These are phyloP conservation scores for Ephialtes manifestator DNA, from an alignment of 2,888 invertebrate genomes.

Conservation along the genomic window DNA sequence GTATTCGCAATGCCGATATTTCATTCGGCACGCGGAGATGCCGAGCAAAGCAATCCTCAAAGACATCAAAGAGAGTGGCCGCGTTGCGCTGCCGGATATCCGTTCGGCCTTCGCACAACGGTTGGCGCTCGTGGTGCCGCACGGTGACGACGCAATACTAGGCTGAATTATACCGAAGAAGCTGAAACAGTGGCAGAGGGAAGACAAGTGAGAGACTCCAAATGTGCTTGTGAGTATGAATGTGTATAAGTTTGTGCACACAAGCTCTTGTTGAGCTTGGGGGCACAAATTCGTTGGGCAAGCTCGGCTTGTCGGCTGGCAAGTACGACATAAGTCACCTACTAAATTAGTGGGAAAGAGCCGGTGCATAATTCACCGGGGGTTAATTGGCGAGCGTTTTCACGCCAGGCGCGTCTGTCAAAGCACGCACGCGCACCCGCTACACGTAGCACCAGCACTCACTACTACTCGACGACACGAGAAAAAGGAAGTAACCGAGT, in stretches of 20 bases:
- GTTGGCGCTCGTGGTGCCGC: constrained; percentile 43
- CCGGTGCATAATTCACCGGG: constrained; percentile 84
- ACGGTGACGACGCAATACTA: constrained; percentile 66
- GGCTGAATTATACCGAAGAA: constrained; percentile 63
- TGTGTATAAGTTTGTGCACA: background rate
- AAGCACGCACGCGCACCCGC: constrained; percentile 74
- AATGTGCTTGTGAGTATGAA: background rate
- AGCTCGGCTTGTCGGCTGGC: constrained; percentile 78
- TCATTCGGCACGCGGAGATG: constrained; percentile 80
- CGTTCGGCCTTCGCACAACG: constrained; percentile 68
- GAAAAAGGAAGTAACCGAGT: constrained; percentile 56
- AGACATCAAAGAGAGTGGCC: constrained; percentile 67
- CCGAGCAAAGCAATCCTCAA: constrained; percentile 67
- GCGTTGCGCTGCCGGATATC: constrained; percentile 69
- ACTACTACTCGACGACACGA: constrained; percentile 64
- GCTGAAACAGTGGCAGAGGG: constrained; percentile 47
- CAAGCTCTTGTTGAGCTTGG: constrained; percentile 41
- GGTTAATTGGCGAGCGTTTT: constrained; percentile 86
- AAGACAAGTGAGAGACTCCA: constrained; percentile 38
- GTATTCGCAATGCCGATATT: constrained; percentile 79
- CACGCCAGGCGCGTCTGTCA: constrained; percentile 85
- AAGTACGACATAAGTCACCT: constrained; percentile 85
- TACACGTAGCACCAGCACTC: constrained; percentile 38
- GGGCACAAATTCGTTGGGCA: constrained; percentile 76
- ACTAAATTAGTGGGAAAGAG: constrained; percentile 84